A percentile compares a stretch with the other conserved stretches of the same genome.
Evolutionary conservation across 2,888 invertebrate genomes (phyloP).

Genomic region (Coelogynopora nodosa): DNA sequence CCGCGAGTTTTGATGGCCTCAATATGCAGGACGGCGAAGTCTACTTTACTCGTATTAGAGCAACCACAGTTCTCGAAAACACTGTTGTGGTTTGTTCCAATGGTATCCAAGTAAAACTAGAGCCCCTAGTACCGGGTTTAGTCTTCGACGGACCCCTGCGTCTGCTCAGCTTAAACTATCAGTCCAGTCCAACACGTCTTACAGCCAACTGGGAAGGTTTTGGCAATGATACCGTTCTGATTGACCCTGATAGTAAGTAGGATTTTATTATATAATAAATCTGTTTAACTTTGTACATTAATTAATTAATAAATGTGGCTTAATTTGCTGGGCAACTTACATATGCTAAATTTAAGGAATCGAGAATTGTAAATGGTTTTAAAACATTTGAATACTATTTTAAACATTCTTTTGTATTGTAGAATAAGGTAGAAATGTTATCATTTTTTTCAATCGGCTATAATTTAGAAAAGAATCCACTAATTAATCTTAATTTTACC

Average conservation of each 20-base stretch:
- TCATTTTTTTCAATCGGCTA: too few species aligned
- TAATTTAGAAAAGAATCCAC: too few species aligned
- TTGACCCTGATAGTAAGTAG: constrained; percentile 12
- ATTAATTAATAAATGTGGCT: too few species aligned
- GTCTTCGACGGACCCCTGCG: constrained; percentile 51
- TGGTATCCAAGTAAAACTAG: constrained; percentile 51
- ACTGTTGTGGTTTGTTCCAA: constrained; percentile 51
- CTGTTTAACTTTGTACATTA: too few species aligned
- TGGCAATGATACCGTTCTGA: constrained; percentile 48
- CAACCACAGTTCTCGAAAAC: constrained; percentile 51
- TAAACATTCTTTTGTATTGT: too few species aligned
- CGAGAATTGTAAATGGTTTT: too few species aligned
- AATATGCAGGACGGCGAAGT: constrained; percentile 50
- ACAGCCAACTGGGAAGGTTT: constrained; percentile 54
- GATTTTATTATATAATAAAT: too few species aligned
- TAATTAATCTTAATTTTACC: too few species aligned
- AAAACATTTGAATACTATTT: too few species aligned
- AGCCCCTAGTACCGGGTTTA: constrained; percentile 52
- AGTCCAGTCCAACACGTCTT: constrained; percentile 49
- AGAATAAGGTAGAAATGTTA: too few species aligned
- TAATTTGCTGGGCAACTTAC: too few species aligned
- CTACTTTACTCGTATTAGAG: constrained; percentile 51
- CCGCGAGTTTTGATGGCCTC: constrained; percentile 51
- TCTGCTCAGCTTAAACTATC: constrained; percentile 50
- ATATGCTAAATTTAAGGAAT: too few species aligned